Percentiles rank a stretch among this genome's conserved stretches.
phyloP scores from a whole-genome alignment of 2,888 invertebrate genomes.

The Drosophila eohydei region DNA sequence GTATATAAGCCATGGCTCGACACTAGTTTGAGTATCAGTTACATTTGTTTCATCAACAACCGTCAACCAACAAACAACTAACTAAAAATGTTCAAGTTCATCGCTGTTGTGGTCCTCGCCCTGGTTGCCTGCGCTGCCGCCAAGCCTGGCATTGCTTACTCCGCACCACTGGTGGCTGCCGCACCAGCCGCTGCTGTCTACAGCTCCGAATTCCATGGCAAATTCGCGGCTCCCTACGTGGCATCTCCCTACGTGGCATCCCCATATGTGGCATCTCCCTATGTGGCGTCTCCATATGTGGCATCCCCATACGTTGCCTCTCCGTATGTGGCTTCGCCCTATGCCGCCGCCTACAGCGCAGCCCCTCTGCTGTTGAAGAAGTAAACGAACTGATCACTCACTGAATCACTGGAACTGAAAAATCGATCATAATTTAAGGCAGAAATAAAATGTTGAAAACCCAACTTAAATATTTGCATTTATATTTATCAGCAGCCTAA shows the following conservation, averaged over 20 bases:
- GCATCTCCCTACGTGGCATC: conserved; percentile 77
- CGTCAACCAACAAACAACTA: conserved; percentile 31
- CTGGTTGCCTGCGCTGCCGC: conserved; percentile 79
- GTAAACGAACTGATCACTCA: conserved; percentile 43
- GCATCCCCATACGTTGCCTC: conserved; percentile 64
- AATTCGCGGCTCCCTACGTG: conserved; percentile 83
- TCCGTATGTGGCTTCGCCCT: conserved; percentile 54
- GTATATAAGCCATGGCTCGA: conserved; percentile 66
- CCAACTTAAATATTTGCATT: conserved; percentile 13
- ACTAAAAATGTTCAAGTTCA: conserved; percentile 73
- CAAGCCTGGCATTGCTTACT: conserved; percentile 82
- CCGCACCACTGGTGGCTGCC: conserved; percentile 78
- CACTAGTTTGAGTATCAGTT: conserved; percentile 64
- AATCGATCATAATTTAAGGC: conserved; percentile 2
- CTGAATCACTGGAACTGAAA: background rate
- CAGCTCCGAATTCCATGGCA: conserved; percentile 79
- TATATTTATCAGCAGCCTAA: conserved; percentile 22
- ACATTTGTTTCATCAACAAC: conserved; percentile 63
- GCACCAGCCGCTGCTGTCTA: conserved; percentile 84
- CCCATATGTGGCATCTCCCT: conserved; percentile 64
- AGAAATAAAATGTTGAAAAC: conserved; percentile 40
- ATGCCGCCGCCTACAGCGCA: conserved; percentile 66
- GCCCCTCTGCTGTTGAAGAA: conserved; percentile 74
- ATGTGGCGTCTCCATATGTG: conserved; percentile 75
- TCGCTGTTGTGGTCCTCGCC: conserved; percentile 78